phyloP scores from a whole-genome alignment of 2,113 vertebrate genomes.

The Electrona antarctica region DNA sequence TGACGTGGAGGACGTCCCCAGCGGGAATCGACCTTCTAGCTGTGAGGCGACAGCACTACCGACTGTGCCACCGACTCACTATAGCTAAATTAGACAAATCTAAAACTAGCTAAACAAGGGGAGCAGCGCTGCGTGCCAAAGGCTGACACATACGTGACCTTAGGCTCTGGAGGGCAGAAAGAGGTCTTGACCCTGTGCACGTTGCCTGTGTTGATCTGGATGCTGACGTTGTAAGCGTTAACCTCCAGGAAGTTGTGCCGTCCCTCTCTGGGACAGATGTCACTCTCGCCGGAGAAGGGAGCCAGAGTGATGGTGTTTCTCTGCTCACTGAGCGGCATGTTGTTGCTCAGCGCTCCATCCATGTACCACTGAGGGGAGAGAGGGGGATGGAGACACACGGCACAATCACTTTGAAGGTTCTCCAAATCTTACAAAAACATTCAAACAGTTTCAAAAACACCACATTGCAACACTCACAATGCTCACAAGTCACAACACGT shows the following conservation, averaged over 20 bases:
- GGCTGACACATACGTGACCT: constrained; percentile 54
- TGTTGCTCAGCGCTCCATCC: constrained; percentile 88
- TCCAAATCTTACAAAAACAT: too few relatives aligned
- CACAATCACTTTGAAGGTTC: too few relatives aligned
- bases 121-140: too few relatives aligned
- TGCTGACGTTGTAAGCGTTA: constrained; percentile 67
- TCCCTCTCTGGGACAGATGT: constrained; percentile 71
- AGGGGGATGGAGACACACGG: background rate
- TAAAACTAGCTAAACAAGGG: too few relatives aligned
- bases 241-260: constrained; percentile 66
- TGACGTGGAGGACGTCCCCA: too few relatives aligned
- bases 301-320: constrained; percentile 89
- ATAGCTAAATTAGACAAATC: too few relatives aligned
- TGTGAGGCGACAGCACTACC: too few relatives aligned
- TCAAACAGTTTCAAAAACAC: too few relatives aligned
- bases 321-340: constrained; percentile 78
- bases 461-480: too few relatives aligned
- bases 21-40: too few relatives aligned
- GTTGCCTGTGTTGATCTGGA: constrained; percentile 70
- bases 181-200: constrained; percentile 66
- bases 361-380: constrained; percentile 80
- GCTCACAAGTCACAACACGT: too few relatives aligned
- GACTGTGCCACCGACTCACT: too few relatives aligned
- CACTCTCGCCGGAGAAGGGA: constrained; percentile 88
- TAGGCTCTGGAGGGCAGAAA: constrained; percentile 74